Conservation (phyloP, 2,888 invertebrate species). For the Carterocephalus palaemon region DNA sequence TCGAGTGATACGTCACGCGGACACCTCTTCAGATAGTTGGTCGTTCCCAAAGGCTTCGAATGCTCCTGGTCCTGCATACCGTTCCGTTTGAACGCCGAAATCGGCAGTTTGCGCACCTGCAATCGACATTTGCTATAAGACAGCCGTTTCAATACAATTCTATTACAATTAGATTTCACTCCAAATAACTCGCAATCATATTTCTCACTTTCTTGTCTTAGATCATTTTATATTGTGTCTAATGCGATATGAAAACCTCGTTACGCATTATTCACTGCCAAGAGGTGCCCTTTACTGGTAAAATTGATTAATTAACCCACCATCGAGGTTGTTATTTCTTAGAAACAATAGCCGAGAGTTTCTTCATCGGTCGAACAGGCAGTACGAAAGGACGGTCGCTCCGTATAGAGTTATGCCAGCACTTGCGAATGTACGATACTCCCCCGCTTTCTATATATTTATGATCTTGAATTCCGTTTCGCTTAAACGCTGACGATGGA, state of each 20-base stretch:
- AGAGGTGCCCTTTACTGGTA: slow-evolving; percentile 31
- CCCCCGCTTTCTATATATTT: slow-evolving; percentile 59
- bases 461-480: slow-evolving; percentile 70
- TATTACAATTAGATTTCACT: slow-evolving; percentile 4
- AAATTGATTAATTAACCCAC: slow-evolving; percentile 45
- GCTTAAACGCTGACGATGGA: slow-evolving; percentile 63
- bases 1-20: slow-evolving; percentile 60
- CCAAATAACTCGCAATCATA: too few relatives aligned
- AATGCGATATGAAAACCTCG: slow-evolving; percentile 25
- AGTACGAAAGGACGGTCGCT: slow-evolving; percentile 50
- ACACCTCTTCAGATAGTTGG: slow-evolving; percentile 59
- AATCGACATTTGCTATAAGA: slow-evolving; percentile 50
- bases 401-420: slow-evolving; percentile 52
- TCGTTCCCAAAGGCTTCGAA: slow-evolving; percentile 57
- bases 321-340: slow-evolving; percentile 47
- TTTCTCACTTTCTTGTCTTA: background rate
- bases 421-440: slow-evolving; percentile 61
- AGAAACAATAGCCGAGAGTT: slow-evolving; percentile 46
- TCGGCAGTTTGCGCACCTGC: slow-evolving; percentile 66
- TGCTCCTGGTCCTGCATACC: slow-evolving; percentile 72
- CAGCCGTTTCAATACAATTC: slow-evolving; percentile 4
- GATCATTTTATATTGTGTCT: slow-evolving; percentile 10
- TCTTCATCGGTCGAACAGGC: slow-evolving; percentile 60
- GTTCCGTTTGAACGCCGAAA: slow-evolving; percentile 69
- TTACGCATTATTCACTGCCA: slow-evolving; percentile 32